A percentile compares a stretch with the other conserved stretches of the same genome.
Conservation (phyloP, 2,113 vertebrate genomes). For the Haplotaxodon microlepis region DNA sequence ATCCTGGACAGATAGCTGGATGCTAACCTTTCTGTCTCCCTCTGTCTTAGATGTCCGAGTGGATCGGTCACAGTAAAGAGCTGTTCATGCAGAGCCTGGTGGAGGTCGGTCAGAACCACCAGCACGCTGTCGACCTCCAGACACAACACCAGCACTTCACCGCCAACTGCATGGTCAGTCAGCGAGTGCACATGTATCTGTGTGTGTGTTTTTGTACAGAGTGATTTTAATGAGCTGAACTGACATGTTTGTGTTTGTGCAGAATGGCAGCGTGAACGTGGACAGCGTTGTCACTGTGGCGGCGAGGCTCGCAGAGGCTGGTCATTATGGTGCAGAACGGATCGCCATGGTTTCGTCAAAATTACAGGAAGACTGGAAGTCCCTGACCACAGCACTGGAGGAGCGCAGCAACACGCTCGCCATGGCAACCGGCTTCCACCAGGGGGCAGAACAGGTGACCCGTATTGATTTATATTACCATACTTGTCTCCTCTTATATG, state of each 20-base stretch:
- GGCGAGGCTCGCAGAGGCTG: slow-evolving; percentile 82
- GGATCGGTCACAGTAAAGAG: slow-evolving; percentile 98
- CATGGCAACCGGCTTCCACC: slow-evolving; percentile 95
- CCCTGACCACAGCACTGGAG: slow-evolving; percentile 86
- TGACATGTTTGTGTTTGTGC: background rate
- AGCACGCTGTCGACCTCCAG: slow-evolving; percentile 92
- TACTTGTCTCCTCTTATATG: background rate
- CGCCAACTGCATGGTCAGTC: slow-evolving; percentile 93
- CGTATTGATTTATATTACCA: background rate
- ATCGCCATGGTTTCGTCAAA: slow-evolving; percentile 89
- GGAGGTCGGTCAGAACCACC: slow-evolving; percentile 91
- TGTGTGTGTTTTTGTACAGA: background rate
- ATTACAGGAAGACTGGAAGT: slow-evolving; percentile 96
- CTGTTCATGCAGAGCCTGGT: slow-evolving; percentile 91
- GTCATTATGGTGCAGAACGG: slow-evolving; percentile 92
- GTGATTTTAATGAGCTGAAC: background rate
- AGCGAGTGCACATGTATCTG: background rate
- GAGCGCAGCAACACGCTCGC: slow-evolving; percentile 92
- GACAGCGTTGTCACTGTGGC: slow-evolving; percentile 96
- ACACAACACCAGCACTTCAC: slow-evolving; percentile 97
- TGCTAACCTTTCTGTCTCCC: background rate
- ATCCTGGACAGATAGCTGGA: background rate
- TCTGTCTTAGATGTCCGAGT: slow-evolving; percentile 88
- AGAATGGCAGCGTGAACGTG: slow-evolving; percentile 99
- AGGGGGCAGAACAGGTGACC: slow-evolving; percentile 91